Evolutionary conservation across 2,888 invertebrate species (phyloP), one percentile per base, ranked within the genome.

Genomic region (Kuschelorhynchus macadamiae): DNA sequence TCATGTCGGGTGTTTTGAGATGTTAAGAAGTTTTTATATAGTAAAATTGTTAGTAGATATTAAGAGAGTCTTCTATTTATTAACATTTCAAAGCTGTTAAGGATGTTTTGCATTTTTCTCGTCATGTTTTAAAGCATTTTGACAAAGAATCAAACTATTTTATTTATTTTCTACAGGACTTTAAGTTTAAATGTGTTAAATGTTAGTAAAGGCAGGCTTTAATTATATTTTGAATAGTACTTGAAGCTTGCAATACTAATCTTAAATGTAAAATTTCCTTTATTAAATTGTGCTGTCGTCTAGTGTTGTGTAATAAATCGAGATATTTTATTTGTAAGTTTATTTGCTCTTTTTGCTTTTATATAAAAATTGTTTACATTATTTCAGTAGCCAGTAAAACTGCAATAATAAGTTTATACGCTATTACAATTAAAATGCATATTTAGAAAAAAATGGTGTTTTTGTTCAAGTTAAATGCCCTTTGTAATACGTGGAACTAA

Each of bases 301-400:
- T n/a, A 17, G 59, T 59, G 47, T 59, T 49, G 49, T 59, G 36
- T 49, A 59, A 59, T 39, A 59, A 49, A 49, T 36, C 59, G 47
- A 49, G 39, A 41, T 12, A 32, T 44, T 59, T 59, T 59, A 46
- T 39, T 14, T 25, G 7, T 59, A 59, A 18, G 59, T 49, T 59
- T 32, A 56, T 8, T 59, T 25, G 32, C 47, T 44, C 20, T 59
- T 30, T 36, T 42, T 14, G 20, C 11, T 8, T 9, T 41, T n/a
- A 47, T 49, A 49, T 39, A 52, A 17, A 53, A 55, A 21, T 16
- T 18, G 14, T 36, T 59, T 39, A 57, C 36, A 52, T 36, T 39
- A 7, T 39, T 47, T 59, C 39, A 20, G 16, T 59, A 64, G 63
- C 63, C 63, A 64, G 63, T 64, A 46, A 64, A 64, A 49, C 16